Evolutionary conservation across 2,888 invertebrate genomes (phyloP).

Genomic region (Brachyptera putata): DNA sequence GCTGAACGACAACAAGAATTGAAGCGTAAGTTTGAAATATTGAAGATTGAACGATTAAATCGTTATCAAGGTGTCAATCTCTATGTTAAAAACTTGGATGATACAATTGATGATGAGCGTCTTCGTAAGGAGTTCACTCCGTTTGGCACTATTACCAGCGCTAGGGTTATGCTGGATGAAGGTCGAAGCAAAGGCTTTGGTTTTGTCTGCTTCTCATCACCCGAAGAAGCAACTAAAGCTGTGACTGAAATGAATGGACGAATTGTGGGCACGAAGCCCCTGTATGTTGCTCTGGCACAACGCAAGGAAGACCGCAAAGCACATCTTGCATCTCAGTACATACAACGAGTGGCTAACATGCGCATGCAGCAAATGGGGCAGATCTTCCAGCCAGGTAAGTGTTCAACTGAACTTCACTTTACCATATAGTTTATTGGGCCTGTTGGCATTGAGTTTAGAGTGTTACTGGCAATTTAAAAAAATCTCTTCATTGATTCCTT

Average conservation of each 20-base stretch:
- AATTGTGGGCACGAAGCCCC: conserved; percentile 63
- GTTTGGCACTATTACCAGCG: conserved; percentile 66
- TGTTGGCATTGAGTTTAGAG: no score
- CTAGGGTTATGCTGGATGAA: conserved; percentile 59
- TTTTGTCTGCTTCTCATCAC: conserved; percentile 65
- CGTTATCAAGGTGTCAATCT: conserved; percentile 62
- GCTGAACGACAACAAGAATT: conserved; percentile 95
- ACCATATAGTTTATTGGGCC: no score
- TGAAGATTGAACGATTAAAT: conserved; percentile 87
- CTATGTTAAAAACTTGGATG: conserved; percentile 69
- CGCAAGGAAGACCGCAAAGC: conserved; percentile 67
- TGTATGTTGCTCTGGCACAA: conserved; percentile 69
- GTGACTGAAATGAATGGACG: conserved; percentile 68
- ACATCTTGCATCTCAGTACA: conserved; percentile 62
- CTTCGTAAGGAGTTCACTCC: conserved; percentile 59
- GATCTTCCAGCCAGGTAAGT: conserved; percentile 29
- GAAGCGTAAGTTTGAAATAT: conserved; percentile 93
- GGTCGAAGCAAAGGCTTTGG: conserved; percentile 59
- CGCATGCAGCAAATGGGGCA: conserved; percentile 43
- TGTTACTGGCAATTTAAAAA: no score
- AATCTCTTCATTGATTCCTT: no score
- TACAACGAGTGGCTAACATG: conserved; percentile 54
- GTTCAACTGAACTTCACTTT: no score
- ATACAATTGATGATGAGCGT: conserved; percentile 61
- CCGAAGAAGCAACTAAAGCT: conserved; percentile 67